Base-by-base conservation (phyloP, 2,797 vertebrate species). In the Botia almorhae region DNA sequence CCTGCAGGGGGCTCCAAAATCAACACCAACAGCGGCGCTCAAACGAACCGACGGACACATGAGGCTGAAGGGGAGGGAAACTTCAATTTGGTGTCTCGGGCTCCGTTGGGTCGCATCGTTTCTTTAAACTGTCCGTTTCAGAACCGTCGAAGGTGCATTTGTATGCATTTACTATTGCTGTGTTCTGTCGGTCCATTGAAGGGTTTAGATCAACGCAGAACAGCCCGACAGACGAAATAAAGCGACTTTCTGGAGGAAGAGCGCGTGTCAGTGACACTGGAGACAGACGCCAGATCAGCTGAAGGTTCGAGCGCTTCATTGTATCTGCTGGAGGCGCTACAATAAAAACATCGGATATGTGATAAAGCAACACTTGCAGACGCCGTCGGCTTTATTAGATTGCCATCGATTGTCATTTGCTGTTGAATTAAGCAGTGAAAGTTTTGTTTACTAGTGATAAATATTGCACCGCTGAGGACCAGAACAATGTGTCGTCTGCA, bases 1-100 rank as follows among this genome's bases (percentile, higher is more conserved):
- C 88, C 92, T 74, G 79, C 87, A 89, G 90, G 87, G 64, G 91
- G 77, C 89, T 82, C 87, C 74, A 43, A 14, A 17, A 69, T 12
- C 39, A 50, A 29, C 29, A 1, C 1, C 29, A 1, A 4, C 29
- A 4, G 4, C 29, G 1, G 29, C 29, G 29, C 29, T 29, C 29
- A 69, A 36, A 4, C 12, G 14, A 43, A 13, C 10, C 12, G 51
- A 13, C 16, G 17, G 33, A 17, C 60, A 21, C 56, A n/a, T n/a
- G n/a, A n/a, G 50, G 53, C 48, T 19, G 21, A 43, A 74, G 69
- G 56, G 81, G 70, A 60, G 64, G 76, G 77, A 71, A 75, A 83
- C 55, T 79, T 83, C 64, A 70, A 75, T 79, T 75, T 79, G 19
- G 70, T 55, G 71, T 33, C 26, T 51, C 13, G 69, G 8, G 43